These are phyloP conservation scores for Pterobdella sp. DNA, from an alignment of 2,888 invertebrate species.

Conservation along the genomic window DNA sequence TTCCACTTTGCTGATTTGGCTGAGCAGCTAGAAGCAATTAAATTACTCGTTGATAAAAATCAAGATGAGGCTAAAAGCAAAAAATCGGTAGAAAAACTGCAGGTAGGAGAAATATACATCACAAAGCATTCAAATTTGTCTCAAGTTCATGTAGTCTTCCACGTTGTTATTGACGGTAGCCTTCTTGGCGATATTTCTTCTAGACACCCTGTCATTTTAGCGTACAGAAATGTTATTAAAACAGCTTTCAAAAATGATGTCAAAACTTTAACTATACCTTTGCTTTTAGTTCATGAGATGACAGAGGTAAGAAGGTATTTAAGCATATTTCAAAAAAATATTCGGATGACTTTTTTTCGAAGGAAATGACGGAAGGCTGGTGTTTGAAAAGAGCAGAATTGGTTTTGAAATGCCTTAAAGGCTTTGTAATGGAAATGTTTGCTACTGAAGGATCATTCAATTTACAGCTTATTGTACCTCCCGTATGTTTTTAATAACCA, in stretches of 20 bases:
- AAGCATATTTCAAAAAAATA: too few relatives aligned
- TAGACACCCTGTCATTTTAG: slow-evolving; percentile 86
- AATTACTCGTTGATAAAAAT: slow-evolving; percentile 40
- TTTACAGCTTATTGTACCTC: slow-evolving; percentile 74
- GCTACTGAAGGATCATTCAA: slow-evolving; percentile 64
- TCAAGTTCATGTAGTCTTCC: slow-evolving; percentile 88
- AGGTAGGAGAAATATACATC: slow-evolving; percentile 49
- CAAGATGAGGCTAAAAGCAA: not conserved
- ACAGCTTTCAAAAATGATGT: slow-evolving; percentile 90
- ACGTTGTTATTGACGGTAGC: slow-evolving; percentile 78
- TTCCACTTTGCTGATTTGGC: slow-evolving; percentile 85
- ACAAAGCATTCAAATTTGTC: slow-evolving; percentile 78
- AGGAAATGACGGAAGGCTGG: slow-evolving; percentile 81
- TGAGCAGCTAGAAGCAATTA: slow-evolving; percentile 65
- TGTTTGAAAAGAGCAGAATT: slow-evolving; percentile 89
- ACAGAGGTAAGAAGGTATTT: slow-evolving; percentile 73
- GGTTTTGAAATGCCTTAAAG: slow-evolving; percentile 96
- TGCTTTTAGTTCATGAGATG: slow-evolving; percentile 84
- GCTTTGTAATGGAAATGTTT: slow-evolving; percentile 96
- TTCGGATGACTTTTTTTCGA: slow-evolving; percentile 14
- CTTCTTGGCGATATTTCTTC: slow-evolving; percentile 77
- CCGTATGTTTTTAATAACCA: slow-evolving; percentile 54
- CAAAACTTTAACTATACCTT: slow-evolving; percentile 81
- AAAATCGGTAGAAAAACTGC: not conserved
- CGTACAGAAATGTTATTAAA: slow-evolving; percentile 88